Percentiles rank a stretch among this genome's conserved stretches.
Evolutionary conservation across 2,797 vertebrate genomes (phyloP).

Genomic region (Pampus argenteus): DNA sequence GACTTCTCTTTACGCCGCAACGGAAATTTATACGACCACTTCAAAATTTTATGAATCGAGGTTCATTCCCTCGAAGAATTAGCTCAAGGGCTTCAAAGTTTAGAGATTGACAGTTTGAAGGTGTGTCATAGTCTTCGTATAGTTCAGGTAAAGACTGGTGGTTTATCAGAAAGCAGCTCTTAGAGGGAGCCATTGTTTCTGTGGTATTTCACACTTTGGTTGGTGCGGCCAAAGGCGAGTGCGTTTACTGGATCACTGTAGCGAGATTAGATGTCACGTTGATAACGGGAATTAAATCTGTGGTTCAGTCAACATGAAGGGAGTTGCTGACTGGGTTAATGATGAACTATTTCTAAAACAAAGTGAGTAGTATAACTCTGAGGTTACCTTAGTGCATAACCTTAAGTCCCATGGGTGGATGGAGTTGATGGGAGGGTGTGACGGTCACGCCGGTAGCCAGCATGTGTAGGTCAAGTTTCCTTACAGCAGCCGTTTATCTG

Average conservation of each 20-base stretch:
- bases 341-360: slow-evolving; percentile 49
- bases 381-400: slow-evolving; percentile 64
- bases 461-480: slow-evolving; percentile 49
- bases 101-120: slow-evolving; percentile 13
- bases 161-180: slow-evolving; percentile 12
- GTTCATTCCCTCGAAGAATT: slow-evolving; percentile 20
- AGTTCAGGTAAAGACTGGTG: slow-evolving; percentile 21
- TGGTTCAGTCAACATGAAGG: slow-evolving; percentile 9
- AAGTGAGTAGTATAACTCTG: slow-evolving; percentile 20
- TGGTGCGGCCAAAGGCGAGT: slow-evolving; percentile 24
- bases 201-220: slow-evolving; percentile 17
- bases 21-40: not conserved
- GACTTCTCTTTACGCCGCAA: not conserved
- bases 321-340: slow-evolving; percentile 57
- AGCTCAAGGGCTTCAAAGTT: slow-evolving; percentile 17
- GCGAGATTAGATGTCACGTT: slow-evolving; percentile 29
- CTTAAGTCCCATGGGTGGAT: slow-evolving; percentile 14
- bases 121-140: not conserved
- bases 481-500: slow-evolving; percentile 16
- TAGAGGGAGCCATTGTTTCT: slow-evolving; percentile 31
- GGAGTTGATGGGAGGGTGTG: not conserved
- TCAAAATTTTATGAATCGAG: slow-evolving; percentile 8
- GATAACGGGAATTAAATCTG: slow-evolving; percentile 26
- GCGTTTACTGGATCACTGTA: slow-evolving; percentile 12
- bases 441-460: slow-evolving; percentile 14